phyloP scores from a whole-genome alignment of 2,113 vertebrate species.

The Irena cyanogastra region DNA sequence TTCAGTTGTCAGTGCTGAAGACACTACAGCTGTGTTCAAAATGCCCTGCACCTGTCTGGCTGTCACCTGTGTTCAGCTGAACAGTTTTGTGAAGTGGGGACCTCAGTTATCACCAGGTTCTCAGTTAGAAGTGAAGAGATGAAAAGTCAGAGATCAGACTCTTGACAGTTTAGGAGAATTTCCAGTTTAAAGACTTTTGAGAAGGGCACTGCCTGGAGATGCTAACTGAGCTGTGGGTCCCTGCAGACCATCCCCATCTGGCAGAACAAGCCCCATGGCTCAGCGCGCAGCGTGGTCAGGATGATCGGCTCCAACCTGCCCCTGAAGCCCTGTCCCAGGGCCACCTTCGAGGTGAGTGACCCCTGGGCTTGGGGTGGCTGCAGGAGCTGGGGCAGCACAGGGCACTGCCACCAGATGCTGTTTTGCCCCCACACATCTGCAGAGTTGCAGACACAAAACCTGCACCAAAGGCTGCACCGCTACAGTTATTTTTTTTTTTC shows the following conservation, averaged over 20 bases:
- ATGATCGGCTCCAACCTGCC: constrained; percentile 93
- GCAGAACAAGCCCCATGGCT: constrained; percentile 96
- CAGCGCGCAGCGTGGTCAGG: constrained; percentile 92
- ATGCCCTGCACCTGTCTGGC: not conserved
- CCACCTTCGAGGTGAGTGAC: constrained; percentile 86
- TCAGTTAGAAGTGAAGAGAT: not conserved
- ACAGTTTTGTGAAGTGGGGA: rapidly evolving
- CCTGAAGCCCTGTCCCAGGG: constrained; percentile 88
- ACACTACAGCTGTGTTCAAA: rapidly evolving
- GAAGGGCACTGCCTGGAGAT: rapidly evolving
- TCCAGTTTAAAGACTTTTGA: rapidly evolving
- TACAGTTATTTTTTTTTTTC: too few species aligned
- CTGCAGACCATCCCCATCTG: constrained; percentile 90
- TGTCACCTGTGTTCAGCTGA: not conserved
- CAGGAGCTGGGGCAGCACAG: not conserved
- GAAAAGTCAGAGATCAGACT: not conserved
- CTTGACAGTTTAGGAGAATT: rapidly evolving
- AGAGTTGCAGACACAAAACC: not conserved
- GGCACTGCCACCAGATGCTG: not conserved
- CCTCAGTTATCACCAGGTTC: not conserved
- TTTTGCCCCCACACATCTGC: rapidly evolving
- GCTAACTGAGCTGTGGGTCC: not conserved
- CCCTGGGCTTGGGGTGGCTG: rapidly evolving
- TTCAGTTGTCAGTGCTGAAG: not conserved
- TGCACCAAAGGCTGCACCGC: too few species aligned